These are phyloP conservation scores for Zygogramma bicolorata DNA, from an alignment of 2,888 invertebrate genomes.

Conservation along the genomic window DNA sequence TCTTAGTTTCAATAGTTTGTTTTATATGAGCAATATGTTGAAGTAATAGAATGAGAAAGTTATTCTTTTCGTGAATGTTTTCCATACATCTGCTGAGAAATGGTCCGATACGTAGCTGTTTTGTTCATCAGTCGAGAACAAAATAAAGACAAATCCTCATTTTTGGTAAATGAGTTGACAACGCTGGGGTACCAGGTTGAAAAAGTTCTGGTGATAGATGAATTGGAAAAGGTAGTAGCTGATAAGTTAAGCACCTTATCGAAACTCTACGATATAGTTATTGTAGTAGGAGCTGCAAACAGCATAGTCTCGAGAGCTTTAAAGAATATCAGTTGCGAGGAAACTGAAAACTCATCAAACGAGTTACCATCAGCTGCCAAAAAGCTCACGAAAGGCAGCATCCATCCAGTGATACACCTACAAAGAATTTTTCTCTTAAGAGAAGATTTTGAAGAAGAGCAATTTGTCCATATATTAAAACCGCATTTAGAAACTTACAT, in stretches of 20 bases:
- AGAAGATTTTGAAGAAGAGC: slow-evolving; percentile 25
- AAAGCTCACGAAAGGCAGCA: slow-evolving; percentile 37
- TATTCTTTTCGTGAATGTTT: neutral
- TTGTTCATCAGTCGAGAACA: slow-evolving; percentile 29
- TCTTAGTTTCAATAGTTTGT: neutral
- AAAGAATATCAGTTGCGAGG: slow-evolving; percentile 48
- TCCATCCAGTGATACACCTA: slow-evolving; percentile 40
- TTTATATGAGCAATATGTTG: neutral
- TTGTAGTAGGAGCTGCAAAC: slow-evolving; percentile 49
- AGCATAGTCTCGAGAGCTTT: slow-evolving; percentile 47
- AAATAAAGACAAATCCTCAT: slow-evolving; percentile 15
- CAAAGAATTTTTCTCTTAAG: slow-evolving; percentile 41
- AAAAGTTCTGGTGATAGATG: slow-evolving; percentile 40
- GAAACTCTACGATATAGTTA: slow-evolving; percentile 55
- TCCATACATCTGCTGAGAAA: slow-evolving; percentile 3
- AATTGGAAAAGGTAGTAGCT: slow-evolving; percentile 36
- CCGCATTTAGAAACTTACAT: slow-evolving; percentile 33
- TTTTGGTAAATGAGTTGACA: slow-evolving; percentile 32
- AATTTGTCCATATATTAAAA: slow-evolving; percentile 26
- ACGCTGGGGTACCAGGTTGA: slow-evolving; percentile 37
- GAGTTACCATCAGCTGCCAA: slow-evolving; percentile 48
- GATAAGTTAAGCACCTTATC: slow-evolving; percentile 36
- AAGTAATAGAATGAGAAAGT: neutral
- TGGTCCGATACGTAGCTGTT: slow-evolving; percentile 30
- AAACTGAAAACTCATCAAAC: slow-evolving; percentile 32